Evolutionary conservation across 2,797 vertebrate genomes (phyloP), one percentile per base, ranked within the genome.

Genomic region (Rhinichthys osculus): DNA sequence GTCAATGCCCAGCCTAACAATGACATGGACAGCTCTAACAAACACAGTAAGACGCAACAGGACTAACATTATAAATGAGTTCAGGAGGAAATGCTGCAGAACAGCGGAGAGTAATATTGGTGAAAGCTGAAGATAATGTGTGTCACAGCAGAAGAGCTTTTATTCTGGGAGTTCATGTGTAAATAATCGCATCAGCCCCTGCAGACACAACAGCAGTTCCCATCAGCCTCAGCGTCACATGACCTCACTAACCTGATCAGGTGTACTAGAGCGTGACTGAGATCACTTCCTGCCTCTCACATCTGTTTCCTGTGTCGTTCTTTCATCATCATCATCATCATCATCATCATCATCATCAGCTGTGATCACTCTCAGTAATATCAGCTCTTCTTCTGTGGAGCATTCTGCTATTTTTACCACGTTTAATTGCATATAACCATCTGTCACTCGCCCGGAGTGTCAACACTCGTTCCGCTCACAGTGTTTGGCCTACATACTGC

Each of bases 381-480:
- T 80, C 52, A 59, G 72, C 67, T 71, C 27, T 59, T 52, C 71
- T 64, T 57, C 72, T 77, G 30, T n/a, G 38, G 4, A 84, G 62
- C 50, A 85, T 64, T 47, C 72, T 47, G 77, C 84, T 81, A 76
- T 86, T 83, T 87, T 70, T 87, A 71, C 84, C 59, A 3, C 14
- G 52, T 86, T 82, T 89, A 89, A 83, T 71, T 62, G 78, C 44
- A 85, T 50, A 83, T 77, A 69, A 76, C 83, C 44, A 44, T 19
- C 62, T 66, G 70, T 64, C 57, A 72, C 87, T 82, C 67, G 79
- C 87, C 72, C 67, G 14, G 54, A 83, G 81, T 87, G 54, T 44
- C 70, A 72, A 44, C 70, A 72, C 40, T 42, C 40, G 1, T 44
- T 67, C 42, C 6, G 4, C 70, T 72, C 70, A 27, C 6, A 1